Conservation (phyloP, 2,797 vertebrate species). For the Notoglanidium macrostoma region DNA sequence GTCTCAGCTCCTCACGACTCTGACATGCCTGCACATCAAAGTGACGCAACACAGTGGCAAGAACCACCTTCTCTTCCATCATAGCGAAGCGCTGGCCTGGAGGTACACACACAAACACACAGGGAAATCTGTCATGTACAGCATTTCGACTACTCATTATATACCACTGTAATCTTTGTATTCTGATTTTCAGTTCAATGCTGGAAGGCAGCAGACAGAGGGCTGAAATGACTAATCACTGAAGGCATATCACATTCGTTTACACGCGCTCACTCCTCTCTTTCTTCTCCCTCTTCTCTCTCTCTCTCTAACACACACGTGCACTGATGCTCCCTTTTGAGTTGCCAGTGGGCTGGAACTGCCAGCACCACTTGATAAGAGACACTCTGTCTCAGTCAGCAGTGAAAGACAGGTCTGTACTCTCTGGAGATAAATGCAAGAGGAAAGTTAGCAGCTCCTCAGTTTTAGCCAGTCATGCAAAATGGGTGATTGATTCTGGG, state of each 20-base stretch:
- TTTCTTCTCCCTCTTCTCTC: background rate
- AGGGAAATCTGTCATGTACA: background rate
- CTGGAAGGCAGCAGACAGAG: slow-evolving; percentile 28
- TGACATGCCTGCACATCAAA: slow-evolving; percentile 79
- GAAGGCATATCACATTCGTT: background rate
- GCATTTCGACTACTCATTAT: slow-evolving; percentile 5
- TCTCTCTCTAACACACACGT: background rate
- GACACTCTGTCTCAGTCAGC: slow-evolving; percentile 56
- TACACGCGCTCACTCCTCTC: background rate
- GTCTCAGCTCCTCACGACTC: slow-evolving; percentile 72
- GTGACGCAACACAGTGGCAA: slow-evolving; percentile 55
- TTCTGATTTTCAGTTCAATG: background rate
- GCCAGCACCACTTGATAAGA: slow-evolving; percentile 38
- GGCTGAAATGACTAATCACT: slow-evolving; percentile 30
- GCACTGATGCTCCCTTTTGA: slow-evolving; percentile 31
- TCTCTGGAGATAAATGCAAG: slow-evolving; percentile 41
- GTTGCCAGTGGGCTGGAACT: slow-evolving; percentile 43
- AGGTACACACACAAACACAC: slow-evolving; percentile 35
- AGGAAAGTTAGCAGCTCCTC: slow-evolving; percentile 19
- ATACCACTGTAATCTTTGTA: slow-evolving; percentile 10
- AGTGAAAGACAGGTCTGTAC: slow-evolving; percentile 43
- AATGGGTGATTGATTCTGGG: slow-evolving; percentile 49
- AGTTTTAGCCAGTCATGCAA: slow-evolving; percentile 26
- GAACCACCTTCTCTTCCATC: slow-evolving; percentile 62
- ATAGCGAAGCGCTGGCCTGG: slow-evolving; percentile 58